phyloP scores from a whole-genome alignment of 2,797 vertebrate species.

The Odontamblyopus rebecca region DNA sequence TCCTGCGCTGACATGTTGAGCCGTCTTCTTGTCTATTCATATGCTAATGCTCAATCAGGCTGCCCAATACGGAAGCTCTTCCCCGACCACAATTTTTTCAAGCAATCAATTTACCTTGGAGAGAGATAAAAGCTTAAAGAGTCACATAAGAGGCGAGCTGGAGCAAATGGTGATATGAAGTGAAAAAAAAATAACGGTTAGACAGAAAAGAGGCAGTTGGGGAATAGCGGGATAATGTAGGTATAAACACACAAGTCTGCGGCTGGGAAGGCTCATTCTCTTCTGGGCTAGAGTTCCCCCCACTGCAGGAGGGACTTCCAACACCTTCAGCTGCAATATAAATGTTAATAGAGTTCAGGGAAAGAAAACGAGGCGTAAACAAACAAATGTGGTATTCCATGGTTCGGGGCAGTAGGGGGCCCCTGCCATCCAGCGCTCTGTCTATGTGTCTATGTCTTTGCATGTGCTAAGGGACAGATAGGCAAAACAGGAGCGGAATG shows the following conservation, averaged over 20 bases:
- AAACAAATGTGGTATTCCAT: constrained; percentile 80
- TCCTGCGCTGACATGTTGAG: constrained; percentile 50
- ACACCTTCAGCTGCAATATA: constrained; percentile 84
- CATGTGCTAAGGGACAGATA: constrained; percentile 46
- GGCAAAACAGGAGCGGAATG: constrained; percentile 46
- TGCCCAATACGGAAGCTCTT: constrained; percentile 66
- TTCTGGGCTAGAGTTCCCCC: constrained; percentile 65
- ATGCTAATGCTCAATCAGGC: constrained; percentile 72
- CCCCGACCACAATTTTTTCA: constrained; percentile 48
- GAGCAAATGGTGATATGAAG: constrained; percentile 70
- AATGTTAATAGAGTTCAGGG: constrained; percentile 85
- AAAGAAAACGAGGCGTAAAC: constrained; percentile 79
- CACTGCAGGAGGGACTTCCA: constrained; percentile 77
- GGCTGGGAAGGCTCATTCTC: constrained; percentile 69
- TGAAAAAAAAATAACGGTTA: constrained; percentile 47
- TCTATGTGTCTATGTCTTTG: constrained; percentile 34
- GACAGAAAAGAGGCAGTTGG: constrained; percentile 63
- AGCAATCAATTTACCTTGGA: constrained; percentile 78
- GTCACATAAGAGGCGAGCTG: constrained; percentile 70
- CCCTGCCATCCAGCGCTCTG: constrained; percentile 59
- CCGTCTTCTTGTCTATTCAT: constrained; percentile 68
- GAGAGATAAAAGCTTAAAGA: constrained; percentile 77
- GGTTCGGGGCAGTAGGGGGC: constrained; percentile 71
- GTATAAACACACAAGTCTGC: constrained; percentile 74
- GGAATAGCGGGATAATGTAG: constrained; percentile 72